Conservation (phyloP, 2,113 vertebrate genomes). For the Tyrannus savana region DNA sequence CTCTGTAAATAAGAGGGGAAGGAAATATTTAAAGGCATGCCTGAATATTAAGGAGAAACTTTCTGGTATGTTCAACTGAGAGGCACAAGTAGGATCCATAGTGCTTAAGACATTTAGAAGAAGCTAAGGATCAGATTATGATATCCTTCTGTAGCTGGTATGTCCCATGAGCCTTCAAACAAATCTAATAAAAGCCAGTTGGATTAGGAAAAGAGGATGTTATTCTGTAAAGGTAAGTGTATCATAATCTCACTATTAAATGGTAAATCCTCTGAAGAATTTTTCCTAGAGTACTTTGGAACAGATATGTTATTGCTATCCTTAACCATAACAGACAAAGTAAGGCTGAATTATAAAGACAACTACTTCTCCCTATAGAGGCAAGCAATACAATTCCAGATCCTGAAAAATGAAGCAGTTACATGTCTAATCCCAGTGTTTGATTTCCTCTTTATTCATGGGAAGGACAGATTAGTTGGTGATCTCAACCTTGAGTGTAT, state of each 20-base stretch:
- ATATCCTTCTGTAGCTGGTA: background rate
- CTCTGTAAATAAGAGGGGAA: background rate
- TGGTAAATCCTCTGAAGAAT: conserved; percentile 2
- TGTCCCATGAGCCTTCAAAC: background rate
- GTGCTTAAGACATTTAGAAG: background rate
- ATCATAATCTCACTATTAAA: background rate
- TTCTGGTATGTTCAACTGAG: background rate
- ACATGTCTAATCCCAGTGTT: background rate
- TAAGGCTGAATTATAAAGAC: background rate
- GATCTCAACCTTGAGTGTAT: background rate
- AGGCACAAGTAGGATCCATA: background rate
- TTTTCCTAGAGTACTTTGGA: background rate
- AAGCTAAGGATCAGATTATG: background rate
- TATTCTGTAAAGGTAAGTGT: background rate
- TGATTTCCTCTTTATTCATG: background rate
- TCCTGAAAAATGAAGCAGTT: background rate
- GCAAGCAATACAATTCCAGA: background rate
- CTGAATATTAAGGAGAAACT: background rate
- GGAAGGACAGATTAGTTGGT: background rate
- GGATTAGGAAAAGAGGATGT: background rate
- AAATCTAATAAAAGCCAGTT: background rate
- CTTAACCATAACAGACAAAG: background rate
- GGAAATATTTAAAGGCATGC: background rate
- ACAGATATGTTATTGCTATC: background rate
- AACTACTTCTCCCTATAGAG: background rate